A percentile compares a stretch with the other conserved stretches of the same genome.
Conservation (phyloP, 2,888 invertebrate genomes). For the Metallyticus violacea region DNA sequence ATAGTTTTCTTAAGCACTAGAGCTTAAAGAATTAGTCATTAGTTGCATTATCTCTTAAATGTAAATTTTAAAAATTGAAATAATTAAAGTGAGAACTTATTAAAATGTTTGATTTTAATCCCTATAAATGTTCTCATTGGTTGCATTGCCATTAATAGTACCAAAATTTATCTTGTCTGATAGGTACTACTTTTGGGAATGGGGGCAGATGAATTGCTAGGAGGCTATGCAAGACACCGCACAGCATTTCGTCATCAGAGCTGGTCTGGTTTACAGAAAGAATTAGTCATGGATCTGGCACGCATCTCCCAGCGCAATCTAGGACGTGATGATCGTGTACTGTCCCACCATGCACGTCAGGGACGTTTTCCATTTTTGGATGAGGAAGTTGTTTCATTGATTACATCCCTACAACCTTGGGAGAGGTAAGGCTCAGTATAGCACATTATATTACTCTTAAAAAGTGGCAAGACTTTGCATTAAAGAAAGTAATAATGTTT, state of each 20-base stretch:
- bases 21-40: background rate
- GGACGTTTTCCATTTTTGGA: slow-evolving; percentile 51
- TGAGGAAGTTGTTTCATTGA: slow-evolving; percentile 50
- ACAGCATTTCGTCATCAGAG: slow-evolving; percentile 61
- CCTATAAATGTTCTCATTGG: too few species aligned
- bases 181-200: slow-evolving; percentile 83
- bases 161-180: too few species aligned
- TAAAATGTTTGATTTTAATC: too few species aligned
- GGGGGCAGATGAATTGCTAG: slow-evolving; percentile 96
- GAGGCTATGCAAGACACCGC: slow-evolving; percentile 89
- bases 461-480: too few species aligned
- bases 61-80: slow-evolving; percentile 28
- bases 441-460: too few species aligned
- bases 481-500: too few species aligned
- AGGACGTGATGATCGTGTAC: slow-evolving; percentile 91
- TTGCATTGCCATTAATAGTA: too few species aligned
- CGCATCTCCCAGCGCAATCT: slow-evolving; percentile 88
- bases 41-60: background rate
- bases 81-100: too few species aligned
- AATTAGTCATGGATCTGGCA: slow-evolving; percentile 74
- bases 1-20: background rate
- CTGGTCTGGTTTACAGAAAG: slow-evolving; percentile 56
- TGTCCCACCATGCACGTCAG: slow-evolving; percentile 84
- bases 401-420: slow-evolving; percentile 62
- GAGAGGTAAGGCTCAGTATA: slow-evolving; percentile 54